Percentiles rank a stretch among this genome's conserved stretches.
These are phyloP conservation scores for Mareca penelope DNA, from an alignment of 2,797 vertebrate species.

Conservation along the genomic window DNA sequence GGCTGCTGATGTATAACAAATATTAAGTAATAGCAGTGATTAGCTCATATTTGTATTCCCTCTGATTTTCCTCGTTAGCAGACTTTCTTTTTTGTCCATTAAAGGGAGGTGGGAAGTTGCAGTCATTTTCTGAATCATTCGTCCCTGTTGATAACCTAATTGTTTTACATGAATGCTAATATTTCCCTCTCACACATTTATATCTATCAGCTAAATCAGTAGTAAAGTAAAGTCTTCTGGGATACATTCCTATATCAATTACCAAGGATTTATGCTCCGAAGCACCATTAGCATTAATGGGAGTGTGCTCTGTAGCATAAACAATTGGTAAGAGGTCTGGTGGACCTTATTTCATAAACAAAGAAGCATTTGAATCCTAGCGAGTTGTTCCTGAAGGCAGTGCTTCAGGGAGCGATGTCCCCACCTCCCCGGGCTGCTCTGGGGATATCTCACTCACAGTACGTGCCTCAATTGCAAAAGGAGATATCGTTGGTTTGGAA, in stretches of 20 bases:
- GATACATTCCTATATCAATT: conserved; percentile 69
- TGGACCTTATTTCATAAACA: conserved; percentile 62
- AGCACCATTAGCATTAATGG: conserved; percentile 64
- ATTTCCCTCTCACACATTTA: conserved; percentile 63
- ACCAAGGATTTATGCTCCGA: conserved; percentile 70
- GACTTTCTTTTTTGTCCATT: neutral
- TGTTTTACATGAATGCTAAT: conserved; percentile 67
- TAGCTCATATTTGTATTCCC: conserved; percentile 24
- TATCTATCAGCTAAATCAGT: conserved; percentile 71
- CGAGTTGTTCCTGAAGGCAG: neutral
- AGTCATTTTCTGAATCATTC: conserved; percentile 63
- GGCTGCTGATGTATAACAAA: neutral
- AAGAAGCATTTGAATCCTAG: neutral
- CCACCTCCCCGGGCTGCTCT: neutral
- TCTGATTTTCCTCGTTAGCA: conserved; percentile 53
- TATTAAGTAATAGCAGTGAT: neutral
- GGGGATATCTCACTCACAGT: neutral
- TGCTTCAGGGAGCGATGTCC: conserved; percentile 1
- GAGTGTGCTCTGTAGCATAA: conserved; percentile 64
- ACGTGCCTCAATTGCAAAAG: neutral
- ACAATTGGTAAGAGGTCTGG: conserved; percentile 29
- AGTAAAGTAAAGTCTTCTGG: conserved; percentile 65
- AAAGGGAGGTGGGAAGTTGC: conserved; percentile 47
- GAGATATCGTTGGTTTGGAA: neutral
- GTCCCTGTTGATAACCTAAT: conserved; percentile 63